phyloP scores from a whole-genome alignment of 2,113 vertebrate genomes.

The Oryctolagus cuniculus region DNA sequence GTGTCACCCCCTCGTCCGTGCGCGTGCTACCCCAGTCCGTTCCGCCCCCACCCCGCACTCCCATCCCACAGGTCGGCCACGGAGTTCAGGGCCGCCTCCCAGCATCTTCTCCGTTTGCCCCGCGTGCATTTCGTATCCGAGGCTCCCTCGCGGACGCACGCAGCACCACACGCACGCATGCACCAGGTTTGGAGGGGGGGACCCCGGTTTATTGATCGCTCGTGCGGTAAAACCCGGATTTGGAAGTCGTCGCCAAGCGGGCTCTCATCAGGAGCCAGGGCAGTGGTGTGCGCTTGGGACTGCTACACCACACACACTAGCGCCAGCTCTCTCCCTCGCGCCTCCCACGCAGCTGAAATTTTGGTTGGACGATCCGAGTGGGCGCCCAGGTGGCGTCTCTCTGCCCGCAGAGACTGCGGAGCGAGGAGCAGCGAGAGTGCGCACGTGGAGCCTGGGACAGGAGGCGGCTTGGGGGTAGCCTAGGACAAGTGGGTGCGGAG shows the following conservation, averaged over 20 bases:
- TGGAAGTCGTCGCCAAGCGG: background rate
- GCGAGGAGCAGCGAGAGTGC: background rate
- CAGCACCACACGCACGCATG: fast-evolving
- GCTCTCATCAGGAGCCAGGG: background rate
- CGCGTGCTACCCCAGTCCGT: background rate
- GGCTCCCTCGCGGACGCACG: background rate
- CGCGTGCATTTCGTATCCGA: background rate
- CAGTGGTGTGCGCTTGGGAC: too few species aligned
- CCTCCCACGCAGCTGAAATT: background rate
- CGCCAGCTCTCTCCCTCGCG: background rate
- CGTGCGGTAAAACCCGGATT: background rate
- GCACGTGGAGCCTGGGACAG: background rate
- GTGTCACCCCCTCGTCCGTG: background rate
- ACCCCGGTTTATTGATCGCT: background rate
- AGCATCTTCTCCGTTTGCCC: background rate
- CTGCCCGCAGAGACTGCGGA: background rate
- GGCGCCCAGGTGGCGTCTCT: background rate
- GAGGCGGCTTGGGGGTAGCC: background rate
- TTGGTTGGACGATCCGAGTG: background rate
- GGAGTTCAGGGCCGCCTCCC: background rate
- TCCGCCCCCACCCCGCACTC: background rate
- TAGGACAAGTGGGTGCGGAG: background rate
- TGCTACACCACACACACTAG: background rate
- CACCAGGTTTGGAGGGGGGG: background rate
- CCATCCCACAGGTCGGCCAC: background rate